A percentile compares a stretch with the other conserved stretches of the same genome.
Conservation (phyloP, 2,888 invertebrate genomes). For the Craniophora ligustri region DNA sequence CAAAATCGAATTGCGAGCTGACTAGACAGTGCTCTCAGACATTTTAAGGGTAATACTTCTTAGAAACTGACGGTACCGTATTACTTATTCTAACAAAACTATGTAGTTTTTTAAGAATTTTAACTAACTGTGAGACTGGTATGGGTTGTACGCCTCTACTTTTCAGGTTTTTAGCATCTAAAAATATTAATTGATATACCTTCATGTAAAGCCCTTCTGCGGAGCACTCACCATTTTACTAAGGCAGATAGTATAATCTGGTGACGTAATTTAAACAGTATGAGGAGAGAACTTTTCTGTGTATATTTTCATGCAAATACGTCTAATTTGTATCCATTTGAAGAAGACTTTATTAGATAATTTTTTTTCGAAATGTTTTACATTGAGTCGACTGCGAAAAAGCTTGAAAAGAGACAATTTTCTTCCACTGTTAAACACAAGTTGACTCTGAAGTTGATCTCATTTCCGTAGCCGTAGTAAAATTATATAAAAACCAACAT, state of each 20-base stretch:
- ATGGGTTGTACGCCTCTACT: no score
- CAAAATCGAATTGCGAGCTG: conserved; percentile 27
- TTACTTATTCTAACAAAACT: no score
- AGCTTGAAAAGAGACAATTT: neutral
- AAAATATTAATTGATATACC: no score
- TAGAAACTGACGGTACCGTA: conserved; percentile 9
- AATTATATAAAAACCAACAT: neutral
- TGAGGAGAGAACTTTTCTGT: neutral
- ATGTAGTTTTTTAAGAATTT: conserved; percentile 13
- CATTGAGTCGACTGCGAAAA: neutral
- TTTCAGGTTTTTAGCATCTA: no score
- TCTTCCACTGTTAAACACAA: neutral
- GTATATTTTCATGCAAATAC: neutral
- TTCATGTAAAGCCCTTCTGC: no score
- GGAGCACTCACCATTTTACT: no score
- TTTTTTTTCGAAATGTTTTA: neutral
- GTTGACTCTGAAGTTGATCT: neutral
- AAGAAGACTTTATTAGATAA: neutral
- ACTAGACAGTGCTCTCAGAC: conserved; percentile 46
- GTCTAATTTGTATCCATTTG: neutral
- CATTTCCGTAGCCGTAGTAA: neutral
- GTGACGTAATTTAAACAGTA: neutral
- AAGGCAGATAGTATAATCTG: neutral
- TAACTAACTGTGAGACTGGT: no score
- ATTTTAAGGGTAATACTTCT: conserved; percentile 25